phyloP scores from a whole-genome alignment of 1,140 invertebrate genomes.

The Subanguina moxae region DNA sequence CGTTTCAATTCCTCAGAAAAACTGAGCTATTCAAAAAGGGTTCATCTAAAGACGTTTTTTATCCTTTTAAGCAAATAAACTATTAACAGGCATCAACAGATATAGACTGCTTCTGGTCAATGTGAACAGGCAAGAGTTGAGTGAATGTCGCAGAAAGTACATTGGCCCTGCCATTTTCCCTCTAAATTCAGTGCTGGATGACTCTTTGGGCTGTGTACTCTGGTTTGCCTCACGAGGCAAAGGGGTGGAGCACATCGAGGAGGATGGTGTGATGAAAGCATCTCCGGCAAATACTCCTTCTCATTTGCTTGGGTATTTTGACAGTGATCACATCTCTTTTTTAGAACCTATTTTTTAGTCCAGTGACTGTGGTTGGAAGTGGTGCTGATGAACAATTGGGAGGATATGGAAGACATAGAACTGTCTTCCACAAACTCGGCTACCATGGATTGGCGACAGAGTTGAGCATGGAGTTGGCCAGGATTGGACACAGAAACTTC shows the following conservation, averaged over 20 bases:
- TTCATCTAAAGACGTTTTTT: neutral
- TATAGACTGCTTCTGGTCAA: slow-evolving; percentile 29
- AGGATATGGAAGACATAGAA: slow-evolving; percentile 73
- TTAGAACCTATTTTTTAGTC: neutral
- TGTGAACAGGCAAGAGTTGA: slow-evolving; percentile 26
- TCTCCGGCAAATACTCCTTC: too few relatives aligned
- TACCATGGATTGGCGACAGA: slow-evolving; percentile 31
- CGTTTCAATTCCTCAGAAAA: slow-evolving; percentile 15
- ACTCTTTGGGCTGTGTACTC: slow-evolving; percentile 82
- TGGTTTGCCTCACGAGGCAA: slow-evolving; percentile 84
- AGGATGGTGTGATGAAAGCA: too few relatives aligned
- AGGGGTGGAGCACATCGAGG: slow-evolving; percentile 60
- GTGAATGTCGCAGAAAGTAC: slow-evolving; percentile 33
- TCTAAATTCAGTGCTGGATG: slow-evolving; percentile 79
- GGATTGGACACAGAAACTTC: slow-evolving; percentile 70
- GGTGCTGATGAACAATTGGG: slow-evolving; percentile 94
- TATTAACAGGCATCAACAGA: slow-evolving; percentile 7
- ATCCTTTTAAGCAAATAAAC: too few relatives aligned
- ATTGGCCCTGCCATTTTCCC: slow-evolving; percentile 49
- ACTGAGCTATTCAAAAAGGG: neutral
- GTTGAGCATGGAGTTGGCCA: slow-evolving; percentile 40
- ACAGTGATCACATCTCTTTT: too few relatives aligned
- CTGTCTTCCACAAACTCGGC: slow-evolving; percentile 33
- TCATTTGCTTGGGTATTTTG: too few relatives aligned
- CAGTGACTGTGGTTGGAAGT: slow-evolving; percentile 77